Conservation (phyloP, 1,140 invertebrate species). For the Drosophila guanche region DNA sequence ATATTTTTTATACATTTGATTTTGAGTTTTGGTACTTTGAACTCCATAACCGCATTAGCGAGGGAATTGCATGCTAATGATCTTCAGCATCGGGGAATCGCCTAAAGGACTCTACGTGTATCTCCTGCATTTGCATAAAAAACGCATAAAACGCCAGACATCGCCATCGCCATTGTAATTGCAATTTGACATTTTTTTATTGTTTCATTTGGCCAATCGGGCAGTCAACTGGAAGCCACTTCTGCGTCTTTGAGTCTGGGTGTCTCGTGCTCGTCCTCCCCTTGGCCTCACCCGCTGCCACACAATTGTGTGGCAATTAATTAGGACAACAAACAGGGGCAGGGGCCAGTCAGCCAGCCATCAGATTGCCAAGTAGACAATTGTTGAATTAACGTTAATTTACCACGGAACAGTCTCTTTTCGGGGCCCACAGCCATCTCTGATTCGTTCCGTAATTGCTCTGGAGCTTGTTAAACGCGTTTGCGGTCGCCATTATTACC, state of each 20-base stretch:
- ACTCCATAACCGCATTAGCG: conserved; percentile 39
- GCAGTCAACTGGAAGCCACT: conserved; percentile 59
- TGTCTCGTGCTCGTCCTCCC: neutral
- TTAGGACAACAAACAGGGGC: conserved; percentile 41
- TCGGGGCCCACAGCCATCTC: too few relatives aligned
- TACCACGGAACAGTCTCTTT: conserved; percentile 25
- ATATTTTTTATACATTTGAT: conserved; percentile 49
- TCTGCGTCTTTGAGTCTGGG: too few relatives aligned
- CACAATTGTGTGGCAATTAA: conserved; percentile 68
- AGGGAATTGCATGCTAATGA: conserved; percentile 56
- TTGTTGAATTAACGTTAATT: conserved; percentile 70
- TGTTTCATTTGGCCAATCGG: conserved; percentile 45
- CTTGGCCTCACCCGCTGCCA: conserved; percentile 8
- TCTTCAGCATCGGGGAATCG: conserved; percentile 16
- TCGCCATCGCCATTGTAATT: conserved; percentile 3
- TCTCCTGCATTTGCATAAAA: conserved; percentile 71
- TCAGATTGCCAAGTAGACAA: conserved; percentile 40
- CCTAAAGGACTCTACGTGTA: conserved; percentile 17
- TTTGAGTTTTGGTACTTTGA: conserved; percentile 12
- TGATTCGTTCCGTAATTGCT: conserved; percentile 36
- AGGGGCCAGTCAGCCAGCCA: conserved; percentile 6
- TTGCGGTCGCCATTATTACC: conserved; percentile 35
- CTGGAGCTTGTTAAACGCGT: conserved; percentile 51
- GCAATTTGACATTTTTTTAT: conserved; percentile 35
- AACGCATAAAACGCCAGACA: conserved; percentile 62